Evolutionary conservation across 2,113 vertebrate genomes (phyloP), one percentile per base, ranked within the genome.

Genomic region (Patagioenas fasciata): DNA sequence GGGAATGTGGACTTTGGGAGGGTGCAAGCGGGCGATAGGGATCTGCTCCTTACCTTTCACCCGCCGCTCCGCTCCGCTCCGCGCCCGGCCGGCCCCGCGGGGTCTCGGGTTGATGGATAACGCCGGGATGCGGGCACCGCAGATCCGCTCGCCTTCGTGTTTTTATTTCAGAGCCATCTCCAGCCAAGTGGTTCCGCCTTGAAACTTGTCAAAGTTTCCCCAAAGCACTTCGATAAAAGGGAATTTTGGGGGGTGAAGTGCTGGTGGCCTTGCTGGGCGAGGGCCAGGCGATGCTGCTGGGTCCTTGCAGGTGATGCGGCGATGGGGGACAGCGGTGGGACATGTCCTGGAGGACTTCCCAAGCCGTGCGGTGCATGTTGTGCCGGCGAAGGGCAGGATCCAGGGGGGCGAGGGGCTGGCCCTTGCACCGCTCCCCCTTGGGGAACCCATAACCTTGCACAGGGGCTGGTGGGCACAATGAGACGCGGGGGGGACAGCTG

Each of bases 1-100:
- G 88, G 92, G 94, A 96, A 75, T 95, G 78, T 95, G 95, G 94
- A 95, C 94, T 96, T 78, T 87, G 90, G 58, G 77, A 94, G 72
- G 54, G 90, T 36, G 89, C 91, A 53, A 64, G 93, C 61, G 6
- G 38, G 61, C 50, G 36, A 83, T 42, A 4, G 26, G 56, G 83
- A 73, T 57, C 96, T 79, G 34, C 69, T 88, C 54, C 80, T 80
- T 5, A 15, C 72, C 86, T 57, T 72, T 42, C 71, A 11, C 79
- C 42, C 42, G 42, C 42, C 42, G 42, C 42, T 44, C 42, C 25
- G 69, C 53, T 17, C 53, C 19, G 6, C 42, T 1, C 42, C 25
- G 69, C 66, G 74, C 74, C 16, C 2, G 60, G 67, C 12, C 5
- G 16, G 36, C 81, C 31, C 61, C 56, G 2, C 9, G 40, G 44